Evolutionary conservation across 2,113 vertebrate species (phyloP).

Genomic region (Haplochromis burtoni): DNA sequence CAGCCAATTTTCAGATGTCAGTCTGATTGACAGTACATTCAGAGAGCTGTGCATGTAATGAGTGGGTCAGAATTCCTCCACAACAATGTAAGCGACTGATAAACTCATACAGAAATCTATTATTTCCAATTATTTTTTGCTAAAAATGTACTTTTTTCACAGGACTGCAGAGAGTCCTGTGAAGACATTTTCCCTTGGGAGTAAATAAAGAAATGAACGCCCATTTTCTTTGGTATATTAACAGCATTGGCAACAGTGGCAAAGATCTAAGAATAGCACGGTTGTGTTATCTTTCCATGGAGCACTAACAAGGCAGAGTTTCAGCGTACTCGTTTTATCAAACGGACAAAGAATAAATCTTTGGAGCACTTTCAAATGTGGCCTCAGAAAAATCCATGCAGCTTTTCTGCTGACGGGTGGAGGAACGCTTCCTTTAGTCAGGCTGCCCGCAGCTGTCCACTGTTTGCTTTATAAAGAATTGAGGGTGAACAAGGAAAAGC

Average conservation of each 20-base stretch:
- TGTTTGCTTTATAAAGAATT: accelerated
- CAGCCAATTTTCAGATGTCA: background rate
- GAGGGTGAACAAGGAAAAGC: background rate
- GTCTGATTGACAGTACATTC: background rate
- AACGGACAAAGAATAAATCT: background rate
- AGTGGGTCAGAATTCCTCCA: background rate
- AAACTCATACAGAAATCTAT: background rate
- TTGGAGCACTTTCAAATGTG: background rate
- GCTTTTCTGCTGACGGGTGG: background rate
- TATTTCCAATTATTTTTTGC: background rate
- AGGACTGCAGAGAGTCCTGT: background rate
- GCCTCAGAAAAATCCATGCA: background rate
- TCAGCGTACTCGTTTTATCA: background rate
- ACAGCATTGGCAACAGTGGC: background rate
- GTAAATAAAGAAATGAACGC: background rate
- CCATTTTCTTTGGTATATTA: background rate
- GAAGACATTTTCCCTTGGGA: background rate
- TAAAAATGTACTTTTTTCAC: background rate
- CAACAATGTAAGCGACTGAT: background rate
- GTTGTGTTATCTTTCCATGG: background rate
- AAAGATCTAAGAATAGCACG: background rate
- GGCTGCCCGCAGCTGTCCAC: background rate
- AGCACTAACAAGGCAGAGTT: background rate
- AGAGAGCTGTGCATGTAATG: background rate
- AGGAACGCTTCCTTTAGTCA: background rate